Conservation (phyloP, 2,888 invertebrate genomes). For the Erannis defoliaria region DNA sequence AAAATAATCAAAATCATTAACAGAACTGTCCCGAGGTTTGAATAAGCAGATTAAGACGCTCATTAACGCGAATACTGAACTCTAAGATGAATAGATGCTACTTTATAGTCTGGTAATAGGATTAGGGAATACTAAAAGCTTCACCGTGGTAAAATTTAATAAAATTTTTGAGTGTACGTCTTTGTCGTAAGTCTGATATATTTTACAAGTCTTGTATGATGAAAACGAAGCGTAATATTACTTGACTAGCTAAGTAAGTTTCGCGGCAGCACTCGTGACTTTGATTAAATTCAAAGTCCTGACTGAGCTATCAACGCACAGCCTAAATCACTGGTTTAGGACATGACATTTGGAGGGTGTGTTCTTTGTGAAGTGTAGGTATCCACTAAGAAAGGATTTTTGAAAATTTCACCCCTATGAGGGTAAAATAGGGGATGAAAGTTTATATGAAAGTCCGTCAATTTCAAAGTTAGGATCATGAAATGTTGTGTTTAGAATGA, state of each 20-base stretch:
- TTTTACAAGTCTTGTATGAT: constrained; percentile 5
- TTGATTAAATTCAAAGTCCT: too few species aligned
- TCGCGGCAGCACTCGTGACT: too few species aligned
- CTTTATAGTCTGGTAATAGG: constrained; percentile 30
- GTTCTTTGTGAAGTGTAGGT: too few species aligned
- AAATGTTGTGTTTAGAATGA: too few species aligned
- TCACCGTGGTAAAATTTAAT: constrained; percentile 18
- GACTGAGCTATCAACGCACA: too few species aligned
- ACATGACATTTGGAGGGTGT: too few species aligned
- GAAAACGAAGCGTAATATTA: neutral
- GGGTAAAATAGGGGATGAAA: too few species aligned
- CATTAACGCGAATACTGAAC: constrained; percentile 22
- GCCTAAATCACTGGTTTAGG: too few species aligned
- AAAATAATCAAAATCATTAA: constrained; percentile 26
- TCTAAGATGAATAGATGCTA: constrained; percentile 22
- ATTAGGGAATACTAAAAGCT: constrained; percentile 25
- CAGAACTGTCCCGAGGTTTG: constrained; percentile 16
- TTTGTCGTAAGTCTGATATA: neutral
- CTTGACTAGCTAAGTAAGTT: neutral
- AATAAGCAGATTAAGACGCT: constrained; percentile 30
- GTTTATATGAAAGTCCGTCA: too few species aligned
- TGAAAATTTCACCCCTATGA: too few species aligned
- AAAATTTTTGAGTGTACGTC: constrained; percentile 9
- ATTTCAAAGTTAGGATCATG: too few species aligned
- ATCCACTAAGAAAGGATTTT: too few species aligned